Evolutionary conservation across 2,113 vertebrate species (phyloP), one percentile per base, ranked within the genome.

Genomic region (Osmerus mordax): DNA sequence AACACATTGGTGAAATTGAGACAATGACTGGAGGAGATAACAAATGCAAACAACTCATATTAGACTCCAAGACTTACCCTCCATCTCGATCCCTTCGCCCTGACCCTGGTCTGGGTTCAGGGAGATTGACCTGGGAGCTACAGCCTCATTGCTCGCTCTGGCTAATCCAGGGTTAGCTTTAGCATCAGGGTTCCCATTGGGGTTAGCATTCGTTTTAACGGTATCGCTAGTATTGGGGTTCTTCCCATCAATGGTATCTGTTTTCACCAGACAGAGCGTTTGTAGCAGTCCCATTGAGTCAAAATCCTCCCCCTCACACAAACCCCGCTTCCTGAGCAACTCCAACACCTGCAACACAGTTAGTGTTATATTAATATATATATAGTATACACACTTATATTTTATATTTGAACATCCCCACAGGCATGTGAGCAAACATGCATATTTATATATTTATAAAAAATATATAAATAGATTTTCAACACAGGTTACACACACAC

Each of bases 211-310:
- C 12, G 8, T 15, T 62, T 62, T 56, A 56, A 1, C 3, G 5
- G 28, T 64, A 18, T 64, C 61, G 1, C 41, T 21, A 0, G 7
- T 16, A 0, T 73, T 65, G 0, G 14, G n/a, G 64, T 54, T 79
- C 18, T 72, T 93, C 4, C 94, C 93, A 3, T 99, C 97, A 0
- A 94, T 29, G 0, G 67, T 66, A 16, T 99, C 97, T 63, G 88
- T 93, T 89, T 96, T 98, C 78, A 98, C 94, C 67, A 86, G 91
- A 67, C 92, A 93, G 0, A 99, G 90, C 14, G 93, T 92, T 56
- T 91, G 91, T 76, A 99, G 87, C 66, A 97, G 91, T 2, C 90
- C 81, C 88, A 97, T 85, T 69, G 92, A 79, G 63, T 98, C 94
- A 4, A 94, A 90, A 63, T 85, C 84, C n/a, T 87, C 81, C n/a